Evolutionary conservation across 2,888 invertebrate genomes (phyloP), one percentile per base, ranked within the genome.

Genomic region (Nemapogon koenigi): DNA sequence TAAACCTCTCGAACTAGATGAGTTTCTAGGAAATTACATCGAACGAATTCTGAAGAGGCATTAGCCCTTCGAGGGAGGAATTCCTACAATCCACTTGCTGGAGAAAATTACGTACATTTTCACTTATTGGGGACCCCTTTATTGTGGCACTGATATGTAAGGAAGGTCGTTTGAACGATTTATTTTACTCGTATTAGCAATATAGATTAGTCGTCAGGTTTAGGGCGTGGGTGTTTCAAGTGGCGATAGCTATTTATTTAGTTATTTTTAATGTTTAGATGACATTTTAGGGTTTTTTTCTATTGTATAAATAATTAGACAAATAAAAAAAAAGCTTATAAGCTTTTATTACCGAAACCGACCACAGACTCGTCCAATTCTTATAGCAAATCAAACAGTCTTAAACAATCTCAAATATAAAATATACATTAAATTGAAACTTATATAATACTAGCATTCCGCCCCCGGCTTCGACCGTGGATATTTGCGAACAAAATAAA

Each of bases 71-170:
- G 22, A 37, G 27, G 28, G 22, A 37, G 28, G 28, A 18, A 37
- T 37, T 37, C n/a, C 17, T 17, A n/a, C 17, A 26, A 27, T 18
- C 37, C 29, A 37, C 37, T 37, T 17, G n/a, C 16, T 8, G 16
- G 17, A 8, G 37, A 37, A 19, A 33, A 37, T 37, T 28, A 37
- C 37, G 17, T 28, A 17, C 37, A 37, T 27, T 37, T 28, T 37
- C 37, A 37, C 37, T 37, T 37, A 37, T 37, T 28, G 37, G 27
- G 11, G 14, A 26, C 37, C 14, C 13, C 13, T 37, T 28, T 17
- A 27, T 35, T 26, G 27, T 26, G n/a, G 10, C 26, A 33, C 10
- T 33, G 33, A 33, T 33, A 33, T 13, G 18, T 18, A 8, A 10
- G 19, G 10, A 19, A 17, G 19, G n/a, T 18, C 19, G 33, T 33